Base-by-base conservation (phyloP, 2,888 invertebrate genomes). In the Mellilla xanthometata region DNA sequence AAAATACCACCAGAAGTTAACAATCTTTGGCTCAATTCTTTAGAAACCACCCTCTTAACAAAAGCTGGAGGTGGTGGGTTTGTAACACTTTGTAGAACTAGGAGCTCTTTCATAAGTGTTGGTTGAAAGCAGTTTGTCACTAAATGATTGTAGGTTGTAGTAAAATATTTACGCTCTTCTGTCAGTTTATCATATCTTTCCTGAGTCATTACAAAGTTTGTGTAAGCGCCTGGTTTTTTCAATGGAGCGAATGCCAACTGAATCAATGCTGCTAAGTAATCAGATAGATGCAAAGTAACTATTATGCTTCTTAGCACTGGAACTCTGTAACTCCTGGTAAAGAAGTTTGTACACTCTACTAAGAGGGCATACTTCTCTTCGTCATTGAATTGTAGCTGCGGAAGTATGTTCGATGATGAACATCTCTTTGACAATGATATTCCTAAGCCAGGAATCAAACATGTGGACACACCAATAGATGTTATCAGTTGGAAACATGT, bases 191-290 rank as follows among this genome's bases (percentile, higher is more conserved):
- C 64, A 74, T 92, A 92, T 53, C 91, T 74, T 53, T 91, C 90
- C 58, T 77, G 58, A 0, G 93, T 91, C 92, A 94, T 93, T 33
- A 64, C 62, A 70, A 91, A 80, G 41, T 72, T 65, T 2, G 57
- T 46, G 46, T 87, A 87, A 5, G 55, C 56, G 0, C 85, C 76
- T 42, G 94, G 93, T 76, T 93, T 92, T 51, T 91, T 92, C 22
- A 94, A 65, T 4, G 93, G 93, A 24, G 93, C 93, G 83, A 92
- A 92, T 13, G 92, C 85, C 34, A 95, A 77, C 76, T 95, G 95
- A 58, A 95, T 91, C 15, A 95, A 75, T 2, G 92, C 92, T 43
- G 93, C 93, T 36, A 96, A 75, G 54, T 95, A 83, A 69, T 92
- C 91, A 67, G 89, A 87, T 43, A 93, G 69, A 79, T 91, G 89